Base-by-base conservation (phyloP, 1,140 invertebrate genomes). In the Camponotus vicinus region DNA sequence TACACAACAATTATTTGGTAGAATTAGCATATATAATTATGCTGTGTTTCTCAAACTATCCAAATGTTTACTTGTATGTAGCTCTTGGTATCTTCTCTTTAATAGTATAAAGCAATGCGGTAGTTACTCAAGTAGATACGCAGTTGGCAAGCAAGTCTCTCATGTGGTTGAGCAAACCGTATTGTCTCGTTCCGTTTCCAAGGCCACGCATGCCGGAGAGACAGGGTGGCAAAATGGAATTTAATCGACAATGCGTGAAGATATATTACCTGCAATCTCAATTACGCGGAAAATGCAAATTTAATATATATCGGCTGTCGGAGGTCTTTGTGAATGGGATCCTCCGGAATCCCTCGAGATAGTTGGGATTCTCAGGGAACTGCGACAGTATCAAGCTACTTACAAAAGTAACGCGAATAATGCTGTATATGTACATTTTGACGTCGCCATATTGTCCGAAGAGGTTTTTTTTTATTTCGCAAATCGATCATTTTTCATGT, bases 171-270 rank as follows among this genome's bases (percentile, higher is more conserved):
- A 49, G 61, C 34, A 86, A 85, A 70, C 66, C 52, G 67, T 71
- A 82, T 85, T 67, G 85, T 86, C 79, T 84, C 34, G 45, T 73
- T 73, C 79, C 64, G 42, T 69, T 67, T 57, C 67, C 52, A 69
- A 67, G 76, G 64, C 49, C 78, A 80, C 78, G 63, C 66, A 71
- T 84, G 64, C 85, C 42, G 66, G 40, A 45, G 37, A 63, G 52
- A 21, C 55, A 27, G 76, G 57, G 59, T 61, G 57, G 83, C 67
- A 79, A 91, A 86, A 88, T 88, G 89, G 88, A 92, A 92, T 92
- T 92, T 92, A 92, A 92, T 92, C 87, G 91, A 89, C 71, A 90
- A 89, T 88, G 79, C 71, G 87, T 78, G 73, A 88, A 90, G 88
- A 90, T 89, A 91, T 91, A 90, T 90, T 90, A 89, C 80, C 70